Conservation (phyloP, 2,113 vertebrate species). For the Dendrocopos noguchii region DNA sequence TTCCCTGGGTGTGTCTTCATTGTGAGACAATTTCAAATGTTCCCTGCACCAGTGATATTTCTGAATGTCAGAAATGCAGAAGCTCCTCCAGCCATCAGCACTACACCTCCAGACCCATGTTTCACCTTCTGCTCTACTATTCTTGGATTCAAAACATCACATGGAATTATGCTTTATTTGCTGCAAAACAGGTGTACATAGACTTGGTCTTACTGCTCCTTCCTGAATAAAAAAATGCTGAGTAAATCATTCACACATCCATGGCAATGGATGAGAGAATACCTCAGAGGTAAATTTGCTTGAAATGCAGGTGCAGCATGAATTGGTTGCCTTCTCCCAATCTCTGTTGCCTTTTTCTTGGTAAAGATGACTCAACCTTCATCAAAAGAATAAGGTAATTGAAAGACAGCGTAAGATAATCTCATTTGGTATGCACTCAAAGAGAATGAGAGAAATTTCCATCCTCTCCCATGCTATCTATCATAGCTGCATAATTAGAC, state of each 20-base stretch:
- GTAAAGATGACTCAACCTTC: background rate
- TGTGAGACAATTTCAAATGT: background rate
- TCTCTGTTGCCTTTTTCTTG: background rate
- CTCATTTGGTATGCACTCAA: background rate
- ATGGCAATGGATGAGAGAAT: background rate
- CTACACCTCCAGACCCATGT: background rate
- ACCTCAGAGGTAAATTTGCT: background rate
- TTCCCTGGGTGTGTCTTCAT: background rate
- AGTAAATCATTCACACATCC: background rate
- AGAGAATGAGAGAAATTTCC: background rate
- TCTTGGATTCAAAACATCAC: background rate
- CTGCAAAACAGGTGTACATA: background rate
- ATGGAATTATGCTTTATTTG: background rate
- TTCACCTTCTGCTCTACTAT: background rate
- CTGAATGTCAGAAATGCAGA: conserved; percentile 1
- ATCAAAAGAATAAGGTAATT: background rate
- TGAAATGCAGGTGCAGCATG: background rate
- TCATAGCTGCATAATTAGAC: background rate
- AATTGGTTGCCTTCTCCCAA: background rate
- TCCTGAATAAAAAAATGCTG: background rate
- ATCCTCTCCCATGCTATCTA: background rate
- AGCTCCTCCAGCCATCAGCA: background rate
- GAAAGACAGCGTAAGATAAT: background rate
- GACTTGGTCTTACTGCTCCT: background rate
- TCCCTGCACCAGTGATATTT: background rate